A percentile compares a stretch with the other conserved stretches of the same genome.
These are phyloP conservation scores for Pitangus sulphuratus DNA, from an alignment of 2,797 vertebrate genomes.

Conservation along the genomic window DNA sequence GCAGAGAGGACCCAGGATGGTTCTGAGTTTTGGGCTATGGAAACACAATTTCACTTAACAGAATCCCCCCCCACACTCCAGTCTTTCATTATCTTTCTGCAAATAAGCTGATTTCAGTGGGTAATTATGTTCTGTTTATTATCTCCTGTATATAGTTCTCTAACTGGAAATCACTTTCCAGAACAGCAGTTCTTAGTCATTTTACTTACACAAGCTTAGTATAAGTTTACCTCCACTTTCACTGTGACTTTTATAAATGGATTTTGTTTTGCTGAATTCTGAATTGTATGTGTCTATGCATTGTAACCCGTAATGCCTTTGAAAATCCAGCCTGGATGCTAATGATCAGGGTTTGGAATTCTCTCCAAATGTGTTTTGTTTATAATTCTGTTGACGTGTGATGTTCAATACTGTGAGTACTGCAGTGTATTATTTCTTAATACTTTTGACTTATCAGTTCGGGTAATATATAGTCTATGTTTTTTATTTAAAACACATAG, in stretches of 20 bases:
- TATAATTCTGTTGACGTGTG: not conserved
- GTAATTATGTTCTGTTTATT: not conserved
- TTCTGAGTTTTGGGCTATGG: not conserved
- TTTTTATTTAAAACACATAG: not conserved
- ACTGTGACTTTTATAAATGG: constrained; percentile 59
- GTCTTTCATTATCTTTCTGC: not conserved
- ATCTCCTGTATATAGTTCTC: not conserved
- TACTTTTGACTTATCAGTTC: not conserved
- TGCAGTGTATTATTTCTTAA: not conserved
- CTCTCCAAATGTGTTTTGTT: constrained; percentile 19
- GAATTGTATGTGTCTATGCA: constrained; percentile 46
- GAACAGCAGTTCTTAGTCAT: not conserved
- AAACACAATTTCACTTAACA: not conserved
- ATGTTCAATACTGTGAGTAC: not conserved
- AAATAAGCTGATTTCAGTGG: not conserved
- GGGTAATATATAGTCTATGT: not conserved
- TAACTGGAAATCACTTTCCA: constrained; percentile 14
- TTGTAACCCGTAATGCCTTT: constrained; percentile 52
- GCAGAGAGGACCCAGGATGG: not conserved
- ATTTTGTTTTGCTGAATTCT: constrained; percentile 18
- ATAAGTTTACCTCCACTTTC: constrained; percentile 30
- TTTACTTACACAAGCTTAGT: not conserved
- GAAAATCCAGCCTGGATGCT: constrained; percentile 36
- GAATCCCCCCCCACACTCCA: fast-evolving
- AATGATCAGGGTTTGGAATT: constrained; percentile 5